These are phyloP conservation scores for Turritopsis rubra DNA, from an alignment of 30 jellyfish, hydroid and myxozoan genomes.

Conservation along the genomic window DNA sequence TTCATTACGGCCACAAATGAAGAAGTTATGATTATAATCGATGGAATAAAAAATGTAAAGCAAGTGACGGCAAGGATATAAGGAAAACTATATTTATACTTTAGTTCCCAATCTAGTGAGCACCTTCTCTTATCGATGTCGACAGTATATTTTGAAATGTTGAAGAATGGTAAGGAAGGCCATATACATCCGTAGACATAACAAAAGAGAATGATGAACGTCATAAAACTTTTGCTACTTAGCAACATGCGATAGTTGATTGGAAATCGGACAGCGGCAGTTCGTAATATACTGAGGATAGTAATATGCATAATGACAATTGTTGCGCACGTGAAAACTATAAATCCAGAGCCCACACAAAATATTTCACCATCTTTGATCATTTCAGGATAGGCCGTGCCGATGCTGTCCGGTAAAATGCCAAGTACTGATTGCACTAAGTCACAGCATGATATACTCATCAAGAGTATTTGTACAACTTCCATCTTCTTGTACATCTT, in stretches of 20 bases:
- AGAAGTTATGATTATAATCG: neutral
- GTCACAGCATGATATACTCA: conserved; percentile 3
- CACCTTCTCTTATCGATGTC: conserved; percentile 13
- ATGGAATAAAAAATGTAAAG: neutral
- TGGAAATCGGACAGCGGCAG: neutral
- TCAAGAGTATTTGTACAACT: neutral
- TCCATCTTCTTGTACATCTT: neutral
- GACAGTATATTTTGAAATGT: neutral
- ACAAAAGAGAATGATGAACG: neutral
- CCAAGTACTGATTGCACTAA: neutral
- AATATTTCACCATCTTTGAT: neutral
- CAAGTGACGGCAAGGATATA: neutral
- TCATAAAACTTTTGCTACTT: neutral
- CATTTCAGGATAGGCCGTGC: neutral
- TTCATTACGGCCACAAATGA: neutral
- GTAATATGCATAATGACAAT: conserved; percentile 6
- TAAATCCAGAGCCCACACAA: neutral
- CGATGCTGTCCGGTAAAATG: neutral
- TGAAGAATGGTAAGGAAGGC: neutral
- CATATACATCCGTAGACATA: conserved; percentile 11
- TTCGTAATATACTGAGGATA: neutral
- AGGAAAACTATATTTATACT: neutral
- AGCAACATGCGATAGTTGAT: neutral
- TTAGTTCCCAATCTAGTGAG: conserved; percentile 15
- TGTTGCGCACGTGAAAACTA: neutral